Evolutionary conservation across 2,888 invertebrate genomes (phyloP).

Genomic region (Coecobrya sp.): DNA sequence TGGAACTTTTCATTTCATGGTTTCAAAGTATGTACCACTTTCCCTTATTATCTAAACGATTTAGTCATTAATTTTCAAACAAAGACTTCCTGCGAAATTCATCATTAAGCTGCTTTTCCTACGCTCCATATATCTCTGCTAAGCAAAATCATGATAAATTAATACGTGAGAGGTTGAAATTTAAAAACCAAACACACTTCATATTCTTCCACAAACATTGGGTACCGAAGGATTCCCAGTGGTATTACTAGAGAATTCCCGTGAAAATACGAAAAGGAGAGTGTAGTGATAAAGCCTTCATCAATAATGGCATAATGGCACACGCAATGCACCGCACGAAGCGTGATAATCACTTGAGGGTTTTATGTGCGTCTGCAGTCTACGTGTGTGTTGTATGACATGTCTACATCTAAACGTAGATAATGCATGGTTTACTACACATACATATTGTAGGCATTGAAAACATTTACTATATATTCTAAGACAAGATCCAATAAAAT

Average conservation of each 20-base stretch:
- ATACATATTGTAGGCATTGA: background rate
- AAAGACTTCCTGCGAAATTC: no score
- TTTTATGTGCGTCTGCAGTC: background rate
- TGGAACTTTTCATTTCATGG: no score
- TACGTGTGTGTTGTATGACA: background rate
- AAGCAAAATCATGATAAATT: no score
- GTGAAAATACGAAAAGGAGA: slow-evolving; percentile 15
- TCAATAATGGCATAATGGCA: slow-evolving; percentile 20
- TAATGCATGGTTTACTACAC: no score
- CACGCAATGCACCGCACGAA: slow-evolving; percentile 21
- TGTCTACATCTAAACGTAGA: no score
- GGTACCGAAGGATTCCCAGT: slow-evolving; percentile 87
- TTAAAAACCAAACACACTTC: slow-evolving; percentile 88
- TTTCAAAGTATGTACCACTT: no score
- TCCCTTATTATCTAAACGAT: no score
- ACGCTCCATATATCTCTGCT: no score
- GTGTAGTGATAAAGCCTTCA: slow-evolving; percentile 62
- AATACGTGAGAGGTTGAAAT: no score
- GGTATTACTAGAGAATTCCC: slow-evolving; percentile 87
- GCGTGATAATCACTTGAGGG: background rate
- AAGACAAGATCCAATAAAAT: background rate
- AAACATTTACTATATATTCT: background rate
- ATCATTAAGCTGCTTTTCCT: no score
- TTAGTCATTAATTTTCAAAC: no score
- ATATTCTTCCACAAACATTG: slow-evolving; percentile 87